Evolutionary conservation across 2,888 invertebrate genomes (phyloP).

Genomic region (Acronicta psi): DNA sequence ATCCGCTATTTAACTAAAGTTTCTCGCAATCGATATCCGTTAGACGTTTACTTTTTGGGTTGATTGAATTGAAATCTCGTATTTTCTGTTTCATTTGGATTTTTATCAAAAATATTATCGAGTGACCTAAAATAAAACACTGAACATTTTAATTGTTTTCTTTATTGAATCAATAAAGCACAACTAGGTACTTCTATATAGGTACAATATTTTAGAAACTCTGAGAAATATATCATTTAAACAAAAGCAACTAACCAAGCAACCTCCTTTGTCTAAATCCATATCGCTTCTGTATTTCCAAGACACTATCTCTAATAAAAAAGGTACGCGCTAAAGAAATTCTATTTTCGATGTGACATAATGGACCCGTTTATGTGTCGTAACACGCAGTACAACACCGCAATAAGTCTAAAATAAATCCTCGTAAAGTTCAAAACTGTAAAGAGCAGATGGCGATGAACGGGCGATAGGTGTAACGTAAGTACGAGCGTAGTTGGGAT

Average conservation of each 20-base stretch:
- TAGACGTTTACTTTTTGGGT: constrained; percentile 58
- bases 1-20: constrained; percentile 63
- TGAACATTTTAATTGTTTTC: too few species aligned
- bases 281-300: constrained; percentile 14
- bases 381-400: constrained; percentile 54
- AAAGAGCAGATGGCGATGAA: constrained; percentile 51
- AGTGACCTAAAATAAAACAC: too few species aligned
- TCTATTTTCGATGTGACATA: constrained; percentile 59
- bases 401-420: constrained; percentile 62
- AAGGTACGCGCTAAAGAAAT: constrained; percentile 24
- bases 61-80: constrained; percentile 38
- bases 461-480: constrained; percentile 54
- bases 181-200: too few species aligned
- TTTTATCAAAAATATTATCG: constrained; percentile 7
- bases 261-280: constrained; percentile 24
- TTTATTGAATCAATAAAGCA: too few species aligned
- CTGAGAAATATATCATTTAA: background rate
- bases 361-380: constrained; percentile 60
- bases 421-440: constrained; percentile 64
- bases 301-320: constrained; percentile 21
- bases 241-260: constrained; percentile 13
- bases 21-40: constrained; percentile 61
- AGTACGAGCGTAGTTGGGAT: constrained; percentile 65
- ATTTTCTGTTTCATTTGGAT: constrained; percentile 17
- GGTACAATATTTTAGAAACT: background rate